phyloP scores from a whole-genome alignment of 2,888 invertebrate species.

The Pocota personata region DNA sequence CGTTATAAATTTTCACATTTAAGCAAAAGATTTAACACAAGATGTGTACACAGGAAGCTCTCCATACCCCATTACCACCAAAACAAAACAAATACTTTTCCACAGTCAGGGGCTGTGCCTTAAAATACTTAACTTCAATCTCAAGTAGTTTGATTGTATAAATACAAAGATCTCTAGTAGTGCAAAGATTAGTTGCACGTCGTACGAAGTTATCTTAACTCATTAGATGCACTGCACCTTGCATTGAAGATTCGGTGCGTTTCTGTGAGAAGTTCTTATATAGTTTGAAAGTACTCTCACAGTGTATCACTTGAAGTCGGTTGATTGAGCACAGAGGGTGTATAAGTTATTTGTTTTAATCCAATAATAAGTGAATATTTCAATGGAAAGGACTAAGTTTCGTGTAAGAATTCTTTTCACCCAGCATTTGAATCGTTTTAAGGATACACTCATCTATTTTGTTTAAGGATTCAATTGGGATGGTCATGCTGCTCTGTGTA shows the following conservation, averaged over 20 bases:
- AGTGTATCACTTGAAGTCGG: slow-evolving; percentile 58
- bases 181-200: slow-evolving; percentile 74
- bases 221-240: slow-evolving; percentile 69
- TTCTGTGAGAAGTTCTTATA: slow-evolving; percentile 60
- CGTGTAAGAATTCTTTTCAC: slow-evolving; percentile 60
- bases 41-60: slow-evolving; percentile 71
- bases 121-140: slow-evolving; percentile 61
- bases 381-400: slow-evolving; percentile 75
- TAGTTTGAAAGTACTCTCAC: slow-evolving; percentile 43
- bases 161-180: slow-evolving; percentile 74
- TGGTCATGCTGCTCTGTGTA: slow-evolving; percentile 58
- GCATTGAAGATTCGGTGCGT: slow-evolving; percentile 60
- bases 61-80: slow-evolving; percentile 54
- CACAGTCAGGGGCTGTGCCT: slow-evolving; percentile 59
- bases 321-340: slow-evolving; percentile 48
- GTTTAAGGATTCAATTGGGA: slow-evolving; percentile 50
- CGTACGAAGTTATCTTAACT: slow-evolving; percentile 62
- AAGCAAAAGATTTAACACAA: slow-evolving; percentile 50
- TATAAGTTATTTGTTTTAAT: neutral
- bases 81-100: slow-evolving; percentile 33
- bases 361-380: neutral
- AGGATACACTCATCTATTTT: neutral
- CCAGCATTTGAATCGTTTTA: neutral
- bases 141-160: slow-evolving; percentile 73
- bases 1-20: slow-evolving; percentile 64